Evolutionary conservation across 2,888 invertebrate genomes (phyloP), one percentile per base, ranked within the genome.

Genomic region (Cosmorhoe ocellata): DNA sequence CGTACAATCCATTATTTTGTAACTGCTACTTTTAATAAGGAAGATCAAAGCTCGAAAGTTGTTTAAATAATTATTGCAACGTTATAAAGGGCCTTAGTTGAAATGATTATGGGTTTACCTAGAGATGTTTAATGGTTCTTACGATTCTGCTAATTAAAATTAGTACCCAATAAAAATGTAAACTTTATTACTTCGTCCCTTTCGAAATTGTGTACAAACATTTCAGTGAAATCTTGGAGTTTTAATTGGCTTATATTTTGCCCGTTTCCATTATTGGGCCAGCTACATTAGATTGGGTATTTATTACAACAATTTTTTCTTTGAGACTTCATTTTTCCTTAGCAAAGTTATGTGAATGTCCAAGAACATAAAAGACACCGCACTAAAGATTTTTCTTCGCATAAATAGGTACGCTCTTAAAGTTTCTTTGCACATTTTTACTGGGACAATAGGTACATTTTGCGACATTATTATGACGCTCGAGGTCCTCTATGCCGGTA

Each of bases 391-490:
- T 30, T 18, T 30, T 6, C 11, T 22, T 7, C n/a, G 1, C 18
- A 18, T 2, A 18, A 4, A 18, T 11, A 22, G 13, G 28, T 28
- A 30, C 14, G n/a, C 18, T 6, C n/a, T 42, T 31, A 13, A 27
- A 31, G 27, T 32, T 49, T 32, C 43, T 34, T 50, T 27, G 28
- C 27, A 30, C 37, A 5, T 37, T 31, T 33, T 42, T 24, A 31
- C 36, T 14, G 37, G 44, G 30, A 51, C 51, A 51, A 51, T 46
- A 32, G 45, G 36, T 45, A 50, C 37, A 48, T 48, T 51, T 46
- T n/a, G 44, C 44, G 44, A 54, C 51, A 50, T 59, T 54, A 51
- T 56, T 59, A 59, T 56, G 40, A 47, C 51, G 54, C 46, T 59
- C 30, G 37, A 40, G 26, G 49, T 46, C 48, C 51, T 49, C 49